These are phyloP conservation scores for Epinotia bilunana DNA, from an alignment of 2,888 invertebrate species.

Conservation along the genomic window DNA sequence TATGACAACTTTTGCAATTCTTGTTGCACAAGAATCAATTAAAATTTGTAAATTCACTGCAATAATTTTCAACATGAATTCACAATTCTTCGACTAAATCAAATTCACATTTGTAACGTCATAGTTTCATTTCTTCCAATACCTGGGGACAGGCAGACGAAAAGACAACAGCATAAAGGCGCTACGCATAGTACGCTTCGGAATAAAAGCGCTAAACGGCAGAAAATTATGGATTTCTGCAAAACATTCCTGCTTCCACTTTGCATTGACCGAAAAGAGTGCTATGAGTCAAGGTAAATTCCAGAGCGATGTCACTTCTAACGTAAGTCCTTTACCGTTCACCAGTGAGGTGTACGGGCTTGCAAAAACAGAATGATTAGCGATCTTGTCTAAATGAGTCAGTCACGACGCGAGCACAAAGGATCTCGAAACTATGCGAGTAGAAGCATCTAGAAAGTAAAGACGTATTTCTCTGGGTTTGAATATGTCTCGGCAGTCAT, in stretches of 20 bases:
- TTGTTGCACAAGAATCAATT: background rate
- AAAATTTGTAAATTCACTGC: background rate
- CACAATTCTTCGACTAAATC: too few relatives aligned
- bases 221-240: background rate
- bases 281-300: constrained; percentile 40
- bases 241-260: background rate
- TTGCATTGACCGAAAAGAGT: background rate
- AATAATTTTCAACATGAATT: background rate
- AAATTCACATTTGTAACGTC: too few relatives aligned
- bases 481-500: background rate
- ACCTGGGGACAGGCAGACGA: too few relatives aligned
- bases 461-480: constrained; percentile 2
- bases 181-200: too few relatives aligned
- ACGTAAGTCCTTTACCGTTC: constrained; percentile 24
- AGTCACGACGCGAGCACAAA: constrained; percentile 57
- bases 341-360: constrained; percentile 9
- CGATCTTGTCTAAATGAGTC: constrained; percentile 61
- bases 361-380: constrained; percentile 71
- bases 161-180: too few relatives aligned
- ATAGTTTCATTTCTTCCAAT: too few relatives aligned
- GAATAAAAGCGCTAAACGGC: too few relatives aligned
- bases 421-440: constrained; percentile 34
- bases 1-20: background rate
- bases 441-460: constrained; percentile 26
- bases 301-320: constrained; percentile 22